These are phyloP conservation scores for Beris morrisii DNA, from an alignment of 2,888 invertebrate species.

Conservation along the genomic window DNA sequence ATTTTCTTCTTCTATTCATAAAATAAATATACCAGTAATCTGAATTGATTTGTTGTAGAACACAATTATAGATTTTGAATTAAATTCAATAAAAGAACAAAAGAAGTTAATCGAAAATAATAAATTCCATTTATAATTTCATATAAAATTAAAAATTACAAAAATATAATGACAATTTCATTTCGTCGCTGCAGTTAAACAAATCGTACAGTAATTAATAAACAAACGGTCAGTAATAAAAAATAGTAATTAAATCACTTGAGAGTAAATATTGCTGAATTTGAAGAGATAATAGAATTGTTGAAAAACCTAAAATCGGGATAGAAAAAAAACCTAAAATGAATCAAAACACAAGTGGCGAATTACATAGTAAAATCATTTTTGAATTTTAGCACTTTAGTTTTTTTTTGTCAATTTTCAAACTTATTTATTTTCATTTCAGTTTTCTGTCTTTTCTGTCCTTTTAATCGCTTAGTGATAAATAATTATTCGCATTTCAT, in stretches of 20 bases:
- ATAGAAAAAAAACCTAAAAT: neutral
- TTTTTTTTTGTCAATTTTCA: too few species aligned
- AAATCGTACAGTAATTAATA: conserved; percentile 11
- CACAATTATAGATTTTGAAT: conserved; percentile 1
- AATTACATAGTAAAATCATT: too few species aligned
- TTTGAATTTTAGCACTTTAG: too few species aligned
- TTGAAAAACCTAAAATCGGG: conserved; percentile 11
- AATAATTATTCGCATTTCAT: neutral
- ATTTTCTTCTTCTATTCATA: neutral
- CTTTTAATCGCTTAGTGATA: too few species aligned
- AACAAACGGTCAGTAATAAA: neutral
- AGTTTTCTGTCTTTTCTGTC: too few species aligned
- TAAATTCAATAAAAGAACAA: neutral
- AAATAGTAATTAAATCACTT: conserved; percentile 12
- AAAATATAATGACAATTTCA: neutral
- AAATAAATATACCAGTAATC: neutral
- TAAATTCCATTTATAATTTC: conserved; percentile 23
- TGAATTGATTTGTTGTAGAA: neutral
- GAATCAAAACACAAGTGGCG: too few species aligned
- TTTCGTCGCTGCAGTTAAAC: neutral
- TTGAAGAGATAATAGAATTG: neutral
- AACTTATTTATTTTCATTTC: too few species aligned
- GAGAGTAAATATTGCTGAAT: conserved; percentile 27
- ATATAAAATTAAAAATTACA: conserved; percentile 23
- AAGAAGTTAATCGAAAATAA: conserved; percentile 9